Evolutionary conservation across 2,888 invertebrate species (phyloP).

Genomic region (Psylliodes chrysocephalus): DNA sequence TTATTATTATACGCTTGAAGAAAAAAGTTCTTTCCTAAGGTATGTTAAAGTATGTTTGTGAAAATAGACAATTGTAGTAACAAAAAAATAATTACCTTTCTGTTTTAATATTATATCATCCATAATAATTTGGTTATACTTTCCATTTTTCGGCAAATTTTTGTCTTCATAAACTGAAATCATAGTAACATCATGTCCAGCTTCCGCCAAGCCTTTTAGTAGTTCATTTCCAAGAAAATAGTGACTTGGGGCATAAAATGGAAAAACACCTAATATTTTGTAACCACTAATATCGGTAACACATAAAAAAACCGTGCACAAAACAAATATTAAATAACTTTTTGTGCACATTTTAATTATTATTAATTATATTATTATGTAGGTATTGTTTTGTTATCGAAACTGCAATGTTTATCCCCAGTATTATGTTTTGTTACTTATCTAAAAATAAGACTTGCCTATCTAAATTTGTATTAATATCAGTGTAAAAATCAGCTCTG

Average conservation of each 20-base stretch:
- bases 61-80: no score
- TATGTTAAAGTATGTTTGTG: no score
- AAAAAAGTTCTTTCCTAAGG: no score
- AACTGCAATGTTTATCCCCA: no score
- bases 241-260: conserved; percentile 13
- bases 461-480: no score
- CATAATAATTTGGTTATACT: conserved; percentile 29
- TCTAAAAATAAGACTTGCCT: no score
- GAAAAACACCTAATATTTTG: conserved; percentile 29
- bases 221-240: conserved; percentile 25
- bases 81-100: no score
- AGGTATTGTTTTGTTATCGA: no score
- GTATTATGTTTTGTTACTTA: no score
- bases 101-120: not conserved
- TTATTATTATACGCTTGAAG: no score
- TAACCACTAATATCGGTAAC: not conserved
- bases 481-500: no score
- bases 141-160: conserved; percentile 35
- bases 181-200: conserved; percentile 29
- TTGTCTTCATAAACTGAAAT: conserved; percentile 21
- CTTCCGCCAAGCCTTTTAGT: conserved; percentile 23
- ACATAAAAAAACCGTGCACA: not conserved
- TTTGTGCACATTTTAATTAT: not conserved
- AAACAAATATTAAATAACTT: not conserved
- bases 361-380: no score